A percentile compares a stretch with the other conserved stretches of the same genome.
Evolutionary conservation across 2,113 vertebrate species (phyloP).

Genomic region (Dicrurus megarhynchus): DNA sequence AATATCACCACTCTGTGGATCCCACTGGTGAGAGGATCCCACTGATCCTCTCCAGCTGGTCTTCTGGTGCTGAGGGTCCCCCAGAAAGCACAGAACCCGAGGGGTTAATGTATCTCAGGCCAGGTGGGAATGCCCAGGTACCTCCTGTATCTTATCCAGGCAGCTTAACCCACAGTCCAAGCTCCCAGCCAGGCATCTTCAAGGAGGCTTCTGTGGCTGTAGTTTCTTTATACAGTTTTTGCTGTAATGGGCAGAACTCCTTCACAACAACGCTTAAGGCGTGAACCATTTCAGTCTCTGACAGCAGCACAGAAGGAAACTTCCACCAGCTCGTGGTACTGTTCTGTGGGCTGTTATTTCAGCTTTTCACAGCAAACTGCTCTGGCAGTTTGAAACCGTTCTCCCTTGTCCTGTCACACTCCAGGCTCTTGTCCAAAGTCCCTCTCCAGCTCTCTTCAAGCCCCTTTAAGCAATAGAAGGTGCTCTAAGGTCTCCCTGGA

Average conservation of each 20-base stretch:
- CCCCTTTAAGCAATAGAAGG: background rate
- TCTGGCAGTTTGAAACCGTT: background rate
- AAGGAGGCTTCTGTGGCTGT: background rate
- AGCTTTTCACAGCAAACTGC: background rate
- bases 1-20: background rate
- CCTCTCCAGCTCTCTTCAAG: background rate
- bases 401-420: background rate
- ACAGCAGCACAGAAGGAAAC: background rate
- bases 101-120: background rate
- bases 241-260: background rate
- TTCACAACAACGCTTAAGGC: background rate
- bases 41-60: background rate
- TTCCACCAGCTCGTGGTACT: background rate
- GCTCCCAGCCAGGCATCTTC: background rate
- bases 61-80: background rate
- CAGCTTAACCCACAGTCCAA: background rate
- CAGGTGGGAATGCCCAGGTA: background rate
- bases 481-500: background rate
- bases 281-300: background rate
- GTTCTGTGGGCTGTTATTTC: background rate
- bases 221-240: background rate
- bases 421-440: background rate
- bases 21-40: background rate
- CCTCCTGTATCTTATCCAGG: background rate
- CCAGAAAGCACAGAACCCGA: no score